These are phyloP conservation scores for Bombus breviceps DNA, from an alignment of 1,140 invertebrate species.

Conservation along the genomic window DNA sequence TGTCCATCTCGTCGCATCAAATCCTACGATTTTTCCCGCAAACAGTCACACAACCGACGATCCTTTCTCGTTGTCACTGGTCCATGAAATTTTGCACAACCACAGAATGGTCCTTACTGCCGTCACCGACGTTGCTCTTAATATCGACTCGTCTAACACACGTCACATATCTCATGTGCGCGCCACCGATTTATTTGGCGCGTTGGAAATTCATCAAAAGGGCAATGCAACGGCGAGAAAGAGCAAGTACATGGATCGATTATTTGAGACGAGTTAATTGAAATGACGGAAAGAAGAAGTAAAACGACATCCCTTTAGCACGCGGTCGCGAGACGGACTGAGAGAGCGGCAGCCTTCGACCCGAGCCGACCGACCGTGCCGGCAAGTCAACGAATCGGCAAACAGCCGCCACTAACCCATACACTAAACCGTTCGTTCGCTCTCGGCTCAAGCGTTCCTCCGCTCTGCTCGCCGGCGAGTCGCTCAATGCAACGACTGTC, in stretches of 20 bases:
- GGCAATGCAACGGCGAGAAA: not conserved
- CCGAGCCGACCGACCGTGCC: conserved; percentile 34
- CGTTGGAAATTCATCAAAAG: not conserved
- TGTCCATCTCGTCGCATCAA: conserved; percentile 64
- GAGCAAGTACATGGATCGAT: not conserved
- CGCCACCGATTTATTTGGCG: not conserved
- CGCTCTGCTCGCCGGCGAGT: not conserved
- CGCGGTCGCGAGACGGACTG: conserved; percentile 68
- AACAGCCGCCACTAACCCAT: conserved; percentile 40
- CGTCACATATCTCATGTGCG: not conserved
- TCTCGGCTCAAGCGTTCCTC: conserved; percentile 7
- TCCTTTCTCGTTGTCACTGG: conserved; percentile 12
- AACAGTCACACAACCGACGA: not conserved
- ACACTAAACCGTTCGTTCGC: conserved; percentile 1
- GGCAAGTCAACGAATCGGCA: conserved; percentile 56
- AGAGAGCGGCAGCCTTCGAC: conserved; percentile 43
- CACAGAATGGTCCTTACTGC: not conserved
- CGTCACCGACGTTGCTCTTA: too few species aligned
- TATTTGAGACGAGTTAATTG: not conserved
- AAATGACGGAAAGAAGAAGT: conserved; percentile 8
- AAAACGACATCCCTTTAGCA: conserved; percentile 39
- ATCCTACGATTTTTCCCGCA: not conserved
- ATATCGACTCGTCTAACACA: conserved; percentile 3
- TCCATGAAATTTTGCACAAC: not conserved
- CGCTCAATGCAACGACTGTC: conserved; percentile 52